Evolutionary conservation across 2,113 vertebrate species (phyloP), one percentile per base, ranked within the genome.

Genomic region (Cyrtonyx montezumae): DNA sequence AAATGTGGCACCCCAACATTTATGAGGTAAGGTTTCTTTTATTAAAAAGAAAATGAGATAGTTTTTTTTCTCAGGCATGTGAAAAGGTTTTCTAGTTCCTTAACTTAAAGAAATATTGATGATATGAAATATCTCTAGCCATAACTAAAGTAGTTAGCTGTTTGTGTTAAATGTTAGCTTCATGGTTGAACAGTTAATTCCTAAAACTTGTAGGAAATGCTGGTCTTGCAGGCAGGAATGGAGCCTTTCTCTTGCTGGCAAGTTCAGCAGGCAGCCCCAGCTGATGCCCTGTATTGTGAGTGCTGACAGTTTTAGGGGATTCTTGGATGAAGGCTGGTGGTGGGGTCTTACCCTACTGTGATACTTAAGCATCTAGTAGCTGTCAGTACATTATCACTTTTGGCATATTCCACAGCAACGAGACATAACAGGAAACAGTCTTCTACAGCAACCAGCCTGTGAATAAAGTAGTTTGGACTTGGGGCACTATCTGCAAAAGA

Each of bases 1-100:
- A 99, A 98, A 99, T 99, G 99, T 99, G 99, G 99, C 99, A 99
- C 79, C 99, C 99, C 90, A 99, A 99, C 97, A 99, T 99, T 95
- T 99, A 99, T 92, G 99, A 99, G 99, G 99, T 99, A 98, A 98
- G 97, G 6, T 48, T 48, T 48, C 48, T 48, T 48, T 23, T 48
- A 23, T 48, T 48, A 22, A 48, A 22, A 48, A 48, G n/a, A 48
- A 48, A 48, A 48, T 12, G 11, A 48, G 22, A 48, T 48, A 12
- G 48, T 46, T 46, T 48, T 13, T 42, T 42, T 68, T 61, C 45
- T 69, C 7, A 11, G 3, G 7, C 23, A 3, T 34, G 2, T 77
- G 42, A 53, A 48, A 65, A 43, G 30, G 20, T 19, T 71, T 71
- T 75, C 42, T 85, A 16, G 18, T 51, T 53, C 10, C 16, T 66